These are phyloP conservation scores for Megalopta genalis DNA, from an alignment of 1,140 invertebrate species.

Conservation along the genomic window DNA sequence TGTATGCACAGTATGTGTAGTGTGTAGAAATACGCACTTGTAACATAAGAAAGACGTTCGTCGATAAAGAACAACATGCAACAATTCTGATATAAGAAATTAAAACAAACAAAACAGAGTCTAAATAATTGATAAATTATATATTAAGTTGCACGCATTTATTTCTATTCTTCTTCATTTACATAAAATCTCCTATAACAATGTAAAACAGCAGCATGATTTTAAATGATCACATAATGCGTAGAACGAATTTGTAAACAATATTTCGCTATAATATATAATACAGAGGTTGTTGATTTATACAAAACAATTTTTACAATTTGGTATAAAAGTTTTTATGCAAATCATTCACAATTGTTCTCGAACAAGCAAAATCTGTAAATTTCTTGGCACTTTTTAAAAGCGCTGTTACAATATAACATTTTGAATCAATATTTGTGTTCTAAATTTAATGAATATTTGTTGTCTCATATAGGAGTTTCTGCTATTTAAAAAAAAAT, in stretches of 20 bases:
- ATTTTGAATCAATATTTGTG: not conserved
- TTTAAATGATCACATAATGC: constrained; percentile 13
- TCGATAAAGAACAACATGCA: constrained; percentile 23
- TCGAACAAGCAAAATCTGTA: constrained; percentile 16
- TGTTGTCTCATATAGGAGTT: not conserved
- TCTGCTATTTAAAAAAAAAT: not conserved
- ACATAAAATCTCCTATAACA: constrained; percentile 45
- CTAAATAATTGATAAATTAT: constrained; percentile 19
- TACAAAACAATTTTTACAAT: constrained; percentile 41
- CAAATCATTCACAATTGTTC: constrained; percentile 22
- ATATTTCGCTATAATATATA: constrained; percentile 37
- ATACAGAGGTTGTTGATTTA: constrained; percentile 40
- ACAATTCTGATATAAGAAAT: constrained; percentile 4
- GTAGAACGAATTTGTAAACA: constrained; percentile 40
- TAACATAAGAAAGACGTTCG: constrained; percentile 34
- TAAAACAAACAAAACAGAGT: constrained; percentile 1
- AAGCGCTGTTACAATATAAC: constrained; percentile 3
- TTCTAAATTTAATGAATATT: not conserved
- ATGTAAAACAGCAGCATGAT: constrained; percentile 33
- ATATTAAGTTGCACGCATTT: constrained; percentile 48
- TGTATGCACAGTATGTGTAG: constrained; percentile 22
- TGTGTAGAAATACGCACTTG: constrained; percentile 26
- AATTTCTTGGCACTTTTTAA: constrained; percentile 16
- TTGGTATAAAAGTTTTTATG: constrained; percentile 34
- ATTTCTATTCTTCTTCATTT: constrained; percentile 44